phyloP scores from a whole-genome alignment of 2,797 vertebrate species.

The Urosaurus nigricauda region DNA sequence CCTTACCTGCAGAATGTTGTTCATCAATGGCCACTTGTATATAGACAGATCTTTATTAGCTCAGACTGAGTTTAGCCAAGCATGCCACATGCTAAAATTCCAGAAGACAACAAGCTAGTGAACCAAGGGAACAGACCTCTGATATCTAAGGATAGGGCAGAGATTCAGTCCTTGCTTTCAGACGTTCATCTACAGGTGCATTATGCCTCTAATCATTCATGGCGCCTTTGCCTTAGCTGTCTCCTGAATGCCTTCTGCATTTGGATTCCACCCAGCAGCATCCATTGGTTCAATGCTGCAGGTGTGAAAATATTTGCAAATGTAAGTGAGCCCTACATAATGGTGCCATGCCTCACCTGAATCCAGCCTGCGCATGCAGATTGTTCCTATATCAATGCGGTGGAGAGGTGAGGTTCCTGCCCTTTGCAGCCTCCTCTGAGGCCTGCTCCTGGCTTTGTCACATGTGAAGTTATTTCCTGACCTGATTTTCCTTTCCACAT shows the following conservation, averaged over 20 bases:
- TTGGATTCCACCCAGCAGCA: neutral
- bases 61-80: constrained; percentile 13
- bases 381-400: neutral
- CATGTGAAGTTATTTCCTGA: constrained; percentile 23
- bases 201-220: neutral
- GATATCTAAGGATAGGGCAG: neutral
- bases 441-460: neutral
- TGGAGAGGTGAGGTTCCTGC: rapidly evolving
- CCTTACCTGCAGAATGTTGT: constrained; percentile 32
- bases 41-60: constrained; percentile 52
- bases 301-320: constrained; percentile 70
- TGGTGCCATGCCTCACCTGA: neutral
- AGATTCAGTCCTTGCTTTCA: neutral
- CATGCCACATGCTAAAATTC: neutral
- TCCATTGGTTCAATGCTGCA: rapidly evolving
- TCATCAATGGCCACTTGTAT: constrained; percentile 47
- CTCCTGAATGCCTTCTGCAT: neutral
- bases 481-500: constrained; percentile 39
- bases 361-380: rapidly evolving
- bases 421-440: neutral
- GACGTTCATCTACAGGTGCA: constrained; percentile 3
- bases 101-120: rapidly evolving
- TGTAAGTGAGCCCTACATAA: no score
- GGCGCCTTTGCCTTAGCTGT: neutral
- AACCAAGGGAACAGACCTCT: neutral